Base-by-base conservation (phyloP, 2,113 vertebrate genomes). In the Accipiter virgatus region DNA sequence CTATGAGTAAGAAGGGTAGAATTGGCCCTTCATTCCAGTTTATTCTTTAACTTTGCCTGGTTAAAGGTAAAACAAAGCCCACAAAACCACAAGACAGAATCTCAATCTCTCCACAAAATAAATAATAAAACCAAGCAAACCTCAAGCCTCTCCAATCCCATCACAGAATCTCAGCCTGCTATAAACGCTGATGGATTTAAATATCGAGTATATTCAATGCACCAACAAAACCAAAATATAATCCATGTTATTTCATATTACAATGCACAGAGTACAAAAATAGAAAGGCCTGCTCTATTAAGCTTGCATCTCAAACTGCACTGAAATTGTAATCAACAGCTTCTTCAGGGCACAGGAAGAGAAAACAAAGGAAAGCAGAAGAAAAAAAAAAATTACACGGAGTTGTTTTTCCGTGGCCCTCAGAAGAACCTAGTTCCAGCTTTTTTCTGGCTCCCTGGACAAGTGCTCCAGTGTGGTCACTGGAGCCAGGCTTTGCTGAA, bases 241-340 rank as follows among this genome's bases (percentile, higher is more conserved):
- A 97, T 86, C 92, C 88, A 58, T 53, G 95, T 92, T 95, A 89
- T 95, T 97, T 94, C 90, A 67, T 56, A 74, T 87, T 89, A 97
- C 96, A 97, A 95, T 89, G 94, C 94, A 78, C 55, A 72, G 61
- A 85, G 93, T 62, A 80, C 59, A n/a, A 95, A 97, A 96, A 96
- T 94, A 96, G 94, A 95, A 96, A 92, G 87, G 87, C 63, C 84
- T 2, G 70, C 85, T 95, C 89, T 81, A 81, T 93, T 96, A 91
- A 88, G 92, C 82, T 91, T 96, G 95, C 92, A 86, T 96, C 86
- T 93, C 89, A 91, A 86, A 87, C 90, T 71, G 85, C 87, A 85
- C 85, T 95, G 91, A 95, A 97, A 97, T 97, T 96, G 94, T 77
- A 93, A 96, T 92, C 97, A 97, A 93, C 70, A 93, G 93, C 85